Base-by-base conservation (phyloP, 2,888 invertebrate species). In the Luperina nickerlii region DNA sequence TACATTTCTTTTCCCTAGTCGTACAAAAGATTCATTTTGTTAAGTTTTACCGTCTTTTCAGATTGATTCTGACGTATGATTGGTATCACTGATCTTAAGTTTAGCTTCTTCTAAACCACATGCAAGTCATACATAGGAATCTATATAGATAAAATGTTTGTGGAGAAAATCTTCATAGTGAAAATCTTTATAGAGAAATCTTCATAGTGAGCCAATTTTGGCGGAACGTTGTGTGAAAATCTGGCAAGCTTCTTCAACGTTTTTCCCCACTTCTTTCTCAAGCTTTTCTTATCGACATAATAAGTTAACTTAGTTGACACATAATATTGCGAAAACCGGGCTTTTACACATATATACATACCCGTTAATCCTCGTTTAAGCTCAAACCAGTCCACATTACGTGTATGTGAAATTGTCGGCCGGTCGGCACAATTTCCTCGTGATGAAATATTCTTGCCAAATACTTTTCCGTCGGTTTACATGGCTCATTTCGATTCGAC, bases 371-470 rank as follows among this genome's bases (percentile, higher is more conserved):
- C 87, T 69, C 80, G 77, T 76, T 81, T 78, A 78, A 88, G 69
- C 80, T 71, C 45, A 79, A 88, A 89, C 88, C 85, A 80, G 87
- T 87, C 60, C 66, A 63, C 24, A 79, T 82, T 79, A 85, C 85
- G 75, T 69, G 78, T 79, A 85, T 90, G 87, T 90, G 89, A 90
- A 88, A 90, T 80, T 84, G 81, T 68, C 78, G 78, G 75, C 74
- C 74, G 71, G 76, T 68, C 83, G 79, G 78, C 82, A 88, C 83
- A 86, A 87, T 90, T 91, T 91, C 85, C 88, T 87, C 84, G 81
- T 89, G 86, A 90, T 87, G 88, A 90, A 90, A 89, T 86, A 81
- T 83, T 86, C 88, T 91, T 93, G 90, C 90, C 91, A 92, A 93
- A 93, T 89, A 90, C 88, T 89, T 92, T 90, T 90, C 89, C 81